These are phyloP conservation scores for Fulmarus glacialis DNA, from an alignment of 2,113 vertebrate genomes.

Conservation along the genomic window DNA sequence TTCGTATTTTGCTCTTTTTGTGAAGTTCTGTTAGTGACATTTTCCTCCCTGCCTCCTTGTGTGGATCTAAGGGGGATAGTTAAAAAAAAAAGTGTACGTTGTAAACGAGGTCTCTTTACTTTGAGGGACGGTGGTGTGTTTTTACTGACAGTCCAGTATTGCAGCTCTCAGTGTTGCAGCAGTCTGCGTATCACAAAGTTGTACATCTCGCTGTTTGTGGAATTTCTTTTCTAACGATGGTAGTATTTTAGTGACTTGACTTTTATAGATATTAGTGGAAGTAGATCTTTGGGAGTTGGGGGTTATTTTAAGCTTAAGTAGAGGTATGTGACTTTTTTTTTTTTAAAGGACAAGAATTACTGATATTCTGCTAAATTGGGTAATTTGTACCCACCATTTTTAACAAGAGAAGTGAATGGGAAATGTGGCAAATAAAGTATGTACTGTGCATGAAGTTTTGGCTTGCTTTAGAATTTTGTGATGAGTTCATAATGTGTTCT, in stretches of 20 bases:
- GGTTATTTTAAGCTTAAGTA: not conserved
- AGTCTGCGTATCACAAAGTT: not conserved
- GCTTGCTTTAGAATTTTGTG: not conserved
- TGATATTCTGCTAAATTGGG: not conserved
- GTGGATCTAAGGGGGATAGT: not conserved
- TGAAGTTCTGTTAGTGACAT: not conserved
- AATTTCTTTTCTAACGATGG: not conserved
- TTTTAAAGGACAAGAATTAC: not conserved
- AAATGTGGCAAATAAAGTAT: not conserved
- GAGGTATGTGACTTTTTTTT: not conserved
- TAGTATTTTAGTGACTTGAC: not conserved
- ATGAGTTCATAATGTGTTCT: not conserved
- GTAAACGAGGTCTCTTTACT: not conserved
- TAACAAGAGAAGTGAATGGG: not conserved
- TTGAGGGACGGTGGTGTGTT: not conserved
- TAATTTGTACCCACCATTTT: not conserved
- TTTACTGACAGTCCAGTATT: not conserved
- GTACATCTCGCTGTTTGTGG: not conserved
- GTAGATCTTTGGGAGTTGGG: not conserved
- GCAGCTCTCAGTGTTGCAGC: not conserved
- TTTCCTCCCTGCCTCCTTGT: not conserved
- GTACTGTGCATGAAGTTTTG: not conserved
- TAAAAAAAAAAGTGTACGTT: not conserved
- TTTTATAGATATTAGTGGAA: not conserved
- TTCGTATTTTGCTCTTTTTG: not conserved